Base-by-base conservation (phyloP, 23 tunicate genomes). In the Halocynthia aurantium region DNA sequence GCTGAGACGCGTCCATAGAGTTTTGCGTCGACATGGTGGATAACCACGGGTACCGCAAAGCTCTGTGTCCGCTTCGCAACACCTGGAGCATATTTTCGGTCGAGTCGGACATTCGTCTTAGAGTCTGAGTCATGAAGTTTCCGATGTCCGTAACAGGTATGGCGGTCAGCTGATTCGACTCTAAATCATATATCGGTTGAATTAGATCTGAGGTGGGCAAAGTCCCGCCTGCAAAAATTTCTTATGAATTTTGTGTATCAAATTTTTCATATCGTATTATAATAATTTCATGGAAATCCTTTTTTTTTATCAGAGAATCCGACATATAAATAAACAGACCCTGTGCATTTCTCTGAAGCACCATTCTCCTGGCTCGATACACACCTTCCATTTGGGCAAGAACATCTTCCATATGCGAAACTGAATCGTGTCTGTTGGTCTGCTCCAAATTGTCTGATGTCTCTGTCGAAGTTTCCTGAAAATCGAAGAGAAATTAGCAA, bases 301-400 rank as follows among this genome's bases (percentile, higher is more conserved):
- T 31, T 31, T 31, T 31, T 31, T 31, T 31, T 31, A 31, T 31
- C 44, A 31, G 44, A 31, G 44, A 31, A 31, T 31, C 4, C 44
- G 44, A 4, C 44, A 31, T 31, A 31, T 31, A 31, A 31, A 0
- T 31, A 31, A 31, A 31, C 44, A 31, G 44, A 31, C 44, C 44
- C 44, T 31, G 44, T 31, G 44, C 1, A 31, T 31, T 31, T 31
- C 44, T 31, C 44, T 31, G 44, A 31, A 31, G 44, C 4, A 31
- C 44, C 44, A 31, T 31, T 53, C 20, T 56, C 11, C 64, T 56
- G 63, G n/a, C 56, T 54, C 50, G 68, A 56, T 56, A 64, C 5
- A 64, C 61, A 20, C 56, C 78, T 21, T 54, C 20, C 15, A 74
- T 74, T 56, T 74, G 78, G 54, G 64, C 78, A 52, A 74, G 78